Conservation (phyloP, 2,797 vertebrate species). For the Neosilurus hyrtlii region DNA sequence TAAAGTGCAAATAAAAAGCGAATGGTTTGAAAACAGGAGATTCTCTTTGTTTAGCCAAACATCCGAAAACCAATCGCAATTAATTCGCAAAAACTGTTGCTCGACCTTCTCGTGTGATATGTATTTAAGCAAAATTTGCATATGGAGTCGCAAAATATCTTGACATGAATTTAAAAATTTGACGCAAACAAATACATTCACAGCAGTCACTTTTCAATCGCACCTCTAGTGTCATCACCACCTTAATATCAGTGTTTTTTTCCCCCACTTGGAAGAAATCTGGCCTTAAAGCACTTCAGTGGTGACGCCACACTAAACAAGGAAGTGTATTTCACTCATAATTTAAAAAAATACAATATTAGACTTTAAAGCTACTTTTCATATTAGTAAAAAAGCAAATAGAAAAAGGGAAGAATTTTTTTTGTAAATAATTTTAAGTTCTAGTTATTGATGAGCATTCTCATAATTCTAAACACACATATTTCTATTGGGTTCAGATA, state of each 20-base stretch:
- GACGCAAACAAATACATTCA: no score
- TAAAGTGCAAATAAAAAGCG: no score
- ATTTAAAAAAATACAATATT: constrained; percentile 68
- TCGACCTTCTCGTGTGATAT: no score
- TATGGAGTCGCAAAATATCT: no score
- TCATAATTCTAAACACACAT: not conserved
- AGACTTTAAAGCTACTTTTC: constrained; percentile 72
- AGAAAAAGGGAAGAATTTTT: constrained; percentile 29
- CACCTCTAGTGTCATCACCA: no score
- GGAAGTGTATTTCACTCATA: constrained; percentile 68
- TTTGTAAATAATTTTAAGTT: not conserved
- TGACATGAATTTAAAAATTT: no score
- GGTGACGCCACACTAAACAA: constrained; percentile 64
- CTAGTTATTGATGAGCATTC: not conserved
- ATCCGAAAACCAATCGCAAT: no score
- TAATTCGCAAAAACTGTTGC: no score
- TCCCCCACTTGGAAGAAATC: constrained; percentile 64
- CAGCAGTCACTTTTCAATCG: no score
- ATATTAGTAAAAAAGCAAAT: constrained; percentile 27
- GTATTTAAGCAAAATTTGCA: no score
- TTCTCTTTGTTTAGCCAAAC: no score
- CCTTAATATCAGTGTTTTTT: not conserved
- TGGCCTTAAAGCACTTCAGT: constrained; percentile 76
- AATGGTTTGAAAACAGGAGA: no score
- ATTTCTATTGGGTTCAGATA: not conserved